phyloP scores from a whole-genome alignment of 2,797 vertebrate species.

The Melanotaenia trifasciata region DNA sequence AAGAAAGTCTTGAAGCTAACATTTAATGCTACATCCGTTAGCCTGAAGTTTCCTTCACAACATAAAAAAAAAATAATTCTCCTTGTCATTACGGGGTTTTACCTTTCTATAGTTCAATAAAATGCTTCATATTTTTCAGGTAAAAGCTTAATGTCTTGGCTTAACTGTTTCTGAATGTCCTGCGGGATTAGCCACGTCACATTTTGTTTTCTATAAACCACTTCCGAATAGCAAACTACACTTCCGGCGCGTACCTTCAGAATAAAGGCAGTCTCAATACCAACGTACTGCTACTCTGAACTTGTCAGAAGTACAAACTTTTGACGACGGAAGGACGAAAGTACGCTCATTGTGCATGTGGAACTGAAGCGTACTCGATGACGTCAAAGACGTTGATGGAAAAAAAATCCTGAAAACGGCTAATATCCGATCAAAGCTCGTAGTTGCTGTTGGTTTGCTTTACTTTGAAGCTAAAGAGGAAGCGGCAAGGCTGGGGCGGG shows the following conservation, averaged over 20 bases:
- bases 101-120: rapidly evolving
- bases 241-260: constrained; percentile 15
- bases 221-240: rapidly evolving
- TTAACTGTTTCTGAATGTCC: constrained; percentile 7
- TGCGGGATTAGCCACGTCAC: constrained; percentile 74
- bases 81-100: not conserved
- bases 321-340: no score
- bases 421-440: no score
- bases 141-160: rapidly evolving
- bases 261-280: constrained; percentile 34
- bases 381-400: no score
- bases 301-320: no score
- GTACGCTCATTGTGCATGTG: no score
- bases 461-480: no score
- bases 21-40: not conserved
- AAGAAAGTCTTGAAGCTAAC: constrained; percentile 54
- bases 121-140: not conserved
- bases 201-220: constrained; percentile 49
- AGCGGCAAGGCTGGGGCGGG: no score
- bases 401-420: no score
- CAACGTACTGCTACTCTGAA: no score
- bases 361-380: no score
- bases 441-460: no score
- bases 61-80: rapidly evolving
- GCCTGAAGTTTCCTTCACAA: not conserved